Evolutionary conservation across 2,797 vertebrate species (phyloP).

Genomic region (Dendrocincla fuliginosa): DNA sequence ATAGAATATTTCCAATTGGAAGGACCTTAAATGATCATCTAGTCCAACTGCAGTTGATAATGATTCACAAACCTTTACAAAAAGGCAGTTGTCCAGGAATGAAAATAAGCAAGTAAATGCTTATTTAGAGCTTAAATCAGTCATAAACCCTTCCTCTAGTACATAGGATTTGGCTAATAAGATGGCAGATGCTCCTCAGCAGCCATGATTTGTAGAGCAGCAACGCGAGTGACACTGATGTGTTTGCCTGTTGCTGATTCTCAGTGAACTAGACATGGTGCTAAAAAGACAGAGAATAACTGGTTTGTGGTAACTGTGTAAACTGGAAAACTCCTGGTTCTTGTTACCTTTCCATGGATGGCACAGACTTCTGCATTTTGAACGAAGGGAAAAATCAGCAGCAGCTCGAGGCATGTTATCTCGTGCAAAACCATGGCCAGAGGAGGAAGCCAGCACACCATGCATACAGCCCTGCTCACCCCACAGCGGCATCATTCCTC

Average conservation of each 20-base stretch:
- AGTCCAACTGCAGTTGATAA: neutral
- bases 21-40: neutral
- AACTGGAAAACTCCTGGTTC: neutral
- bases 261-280: neutral
- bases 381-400: rapidly evolving
- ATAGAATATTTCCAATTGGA: neutral
- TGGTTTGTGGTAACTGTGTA: neutral
- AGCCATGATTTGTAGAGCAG: neutral
- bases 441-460: rapidly evolving
- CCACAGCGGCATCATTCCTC: neutral
- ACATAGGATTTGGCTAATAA: neutral
- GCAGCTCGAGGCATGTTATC: neutral
- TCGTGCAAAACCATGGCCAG: neutral
- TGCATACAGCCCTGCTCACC: neutral
- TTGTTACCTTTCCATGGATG: neutral
- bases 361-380: neutral
- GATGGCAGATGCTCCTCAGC: neutral
- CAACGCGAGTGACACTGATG: neutral
- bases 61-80: neutral
- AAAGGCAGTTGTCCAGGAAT: neutral
- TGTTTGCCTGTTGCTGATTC: neutral
- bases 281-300: neutral
- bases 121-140: slow-evolving; percentile 30
- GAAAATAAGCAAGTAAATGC: neutral
- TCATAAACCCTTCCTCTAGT: neutral